Evolutionary conservation across 2,888 invertebrate genomes (phyloP), one percentile per base, ranked within the genome.

Genomic region (Anorthoa munda): DNA sequence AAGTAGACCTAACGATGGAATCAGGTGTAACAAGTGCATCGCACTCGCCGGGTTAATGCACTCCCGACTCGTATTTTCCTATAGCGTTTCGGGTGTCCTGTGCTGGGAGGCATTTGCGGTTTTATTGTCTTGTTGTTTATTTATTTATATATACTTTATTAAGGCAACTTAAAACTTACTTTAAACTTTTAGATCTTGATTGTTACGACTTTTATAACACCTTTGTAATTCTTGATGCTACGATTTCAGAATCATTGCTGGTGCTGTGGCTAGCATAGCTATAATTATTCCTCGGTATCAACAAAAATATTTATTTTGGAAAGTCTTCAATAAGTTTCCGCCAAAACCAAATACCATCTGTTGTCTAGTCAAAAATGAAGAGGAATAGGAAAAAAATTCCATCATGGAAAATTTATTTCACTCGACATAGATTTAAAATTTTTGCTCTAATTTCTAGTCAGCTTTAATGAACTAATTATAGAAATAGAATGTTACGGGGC

Each of bases 11-110:
- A 84, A 76, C 85, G 85, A 87, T 85, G 85, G 86, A 83, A 88
- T 90, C 90, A 90, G 87, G 92, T 92, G 90, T 79, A 75, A 84
- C 85, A 88, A 90, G 93, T 92, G 92, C 93, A 92, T 90, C 89
- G 94, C 88, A 90, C 93, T 87, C 90, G 73, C 70, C 68, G 86
- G 93, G 92, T 93, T 86, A 92, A 90, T 88, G 93, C 86, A 90
- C 94, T 88, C 80, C 60, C 55, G 56, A 73, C 86, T 86, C 81
- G 86, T 83, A 87, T 87, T 90, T 89, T 87, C 88, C 89, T 84
- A 89, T 86, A 86, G 60, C 69, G 77, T 75, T 87, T 86, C 70
- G 84, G 86, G 87, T 87, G 78, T 86, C 85, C 83, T 87, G 50
- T 17, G 12, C 56, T 79, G 87, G 84, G 79, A 69, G 74, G 86